phyloP scores from a whole-genome alignment of 2,113 vertebrate species.

The Tetraodon nigroviridis region DNA sequence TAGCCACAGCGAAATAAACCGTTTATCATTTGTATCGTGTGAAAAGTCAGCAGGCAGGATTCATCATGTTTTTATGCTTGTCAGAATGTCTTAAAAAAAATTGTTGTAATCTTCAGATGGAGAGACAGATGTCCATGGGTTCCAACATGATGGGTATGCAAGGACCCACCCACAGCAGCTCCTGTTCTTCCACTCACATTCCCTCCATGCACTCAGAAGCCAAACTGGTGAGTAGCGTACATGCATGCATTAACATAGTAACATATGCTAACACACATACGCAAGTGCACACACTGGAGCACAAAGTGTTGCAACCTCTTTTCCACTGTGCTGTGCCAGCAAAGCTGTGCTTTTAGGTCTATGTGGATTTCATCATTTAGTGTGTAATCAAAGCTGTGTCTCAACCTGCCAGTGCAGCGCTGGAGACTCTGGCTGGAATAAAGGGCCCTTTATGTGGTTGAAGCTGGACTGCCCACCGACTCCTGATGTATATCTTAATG shows the following conservation, averaged over 20 bases:
- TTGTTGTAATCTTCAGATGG: slow-evolving; percentile 82
- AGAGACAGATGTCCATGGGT: slow-evolving; percentile 98
- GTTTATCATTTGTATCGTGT: not conserved
- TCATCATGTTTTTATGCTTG: slow-evolving; percentile 1
- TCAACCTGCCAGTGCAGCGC: slow-evolving; percentile 65
- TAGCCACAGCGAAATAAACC: no score
- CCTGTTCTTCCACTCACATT: slow-evolving; percentile 92
- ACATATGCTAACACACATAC: slow-evolving; percentile 27
- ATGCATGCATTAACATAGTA: slow-evolving; percentile 38
- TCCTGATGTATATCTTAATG: slow-evolving; percentile 76
- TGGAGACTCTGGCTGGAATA: slow-evolving; percentile 62
- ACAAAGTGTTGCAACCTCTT: slow-evolving; percentile 60
- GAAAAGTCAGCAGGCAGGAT: not conserved
- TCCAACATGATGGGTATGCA: slow-evolving; percentile 98
- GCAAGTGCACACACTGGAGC: slow-evolving; percentile 27
- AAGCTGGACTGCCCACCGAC: slow-evolving; percentile 56
- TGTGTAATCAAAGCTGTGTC: slow-evolving; percentile 70
- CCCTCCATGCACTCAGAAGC: slow-evolving; percentile 97
- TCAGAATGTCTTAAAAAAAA: slow-evolving; percentile 13
- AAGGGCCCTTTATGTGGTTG: slow-evolving; percentile 70
- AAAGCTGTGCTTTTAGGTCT: slow-evolving; percentile 60
- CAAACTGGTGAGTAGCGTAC: slow-evolving; percentile 87
- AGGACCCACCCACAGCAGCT: slow-evolving; percentile 87
- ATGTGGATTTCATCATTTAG: slow-evolving; percentile 72
- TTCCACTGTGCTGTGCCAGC: slow-evolving; percentile 68